Evolutionary conservation across 2,797 vertebrate species (phyloP).

Genomic region (Lates japonicus): DNA sequence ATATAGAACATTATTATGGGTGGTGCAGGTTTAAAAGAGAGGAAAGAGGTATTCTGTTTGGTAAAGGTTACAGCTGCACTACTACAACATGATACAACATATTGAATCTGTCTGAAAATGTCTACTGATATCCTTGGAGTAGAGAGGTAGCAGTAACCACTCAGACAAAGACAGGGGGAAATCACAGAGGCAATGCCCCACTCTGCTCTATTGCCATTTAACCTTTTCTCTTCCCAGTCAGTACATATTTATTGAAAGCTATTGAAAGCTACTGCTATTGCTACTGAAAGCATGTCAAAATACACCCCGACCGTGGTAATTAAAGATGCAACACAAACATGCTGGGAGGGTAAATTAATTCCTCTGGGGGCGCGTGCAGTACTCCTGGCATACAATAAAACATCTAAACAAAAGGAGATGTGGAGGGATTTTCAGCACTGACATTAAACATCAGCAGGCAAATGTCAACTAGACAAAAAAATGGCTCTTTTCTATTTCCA

Average conservation of each 20-base stretch:
- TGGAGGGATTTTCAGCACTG: constrained; percentile 52
- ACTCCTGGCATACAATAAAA: constrained; percentile 56
- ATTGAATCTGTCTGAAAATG: constrained; percentile 41
- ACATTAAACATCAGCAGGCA: constrained; percentile 74
- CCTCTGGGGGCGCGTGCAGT: constrained; percentile 47
- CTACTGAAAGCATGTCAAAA: constrained; percentile 67
- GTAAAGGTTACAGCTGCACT: constrained; percentile 56
- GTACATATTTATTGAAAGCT: constrained; percentile 64
- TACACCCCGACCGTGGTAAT: constrained; percentile 62
- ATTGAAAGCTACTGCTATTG: constrained; percentile 39
- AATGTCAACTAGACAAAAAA: constrained; percentile 68
- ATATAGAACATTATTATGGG: constrained; percentile 4
- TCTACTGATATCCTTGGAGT: constrained; percentile 29
- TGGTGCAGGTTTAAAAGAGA: constrained; percentile 11
- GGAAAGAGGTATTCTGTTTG: constrained; percentile 11
- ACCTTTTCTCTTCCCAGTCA: constrained; percentile 64
- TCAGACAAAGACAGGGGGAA: constrained; percentile 28
- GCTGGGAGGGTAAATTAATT: constrained; percentile 72
- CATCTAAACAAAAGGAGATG: constrained; percentile 68
- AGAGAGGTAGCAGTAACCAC: constrained; percentile 36
- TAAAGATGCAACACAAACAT: constrained; percentile 68
- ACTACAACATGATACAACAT: neutral
- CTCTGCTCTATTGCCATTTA: constrained; percentile 57
- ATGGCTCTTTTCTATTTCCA: constrained; percentile 35
- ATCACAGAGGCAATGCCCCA: constrained; percentile 23